Evolutionary conservation across 2,113 vertebrate genomes (phyloP), one percentile per base, ranked within the genome.

Genomic region (Lagopus muta): DNA sequence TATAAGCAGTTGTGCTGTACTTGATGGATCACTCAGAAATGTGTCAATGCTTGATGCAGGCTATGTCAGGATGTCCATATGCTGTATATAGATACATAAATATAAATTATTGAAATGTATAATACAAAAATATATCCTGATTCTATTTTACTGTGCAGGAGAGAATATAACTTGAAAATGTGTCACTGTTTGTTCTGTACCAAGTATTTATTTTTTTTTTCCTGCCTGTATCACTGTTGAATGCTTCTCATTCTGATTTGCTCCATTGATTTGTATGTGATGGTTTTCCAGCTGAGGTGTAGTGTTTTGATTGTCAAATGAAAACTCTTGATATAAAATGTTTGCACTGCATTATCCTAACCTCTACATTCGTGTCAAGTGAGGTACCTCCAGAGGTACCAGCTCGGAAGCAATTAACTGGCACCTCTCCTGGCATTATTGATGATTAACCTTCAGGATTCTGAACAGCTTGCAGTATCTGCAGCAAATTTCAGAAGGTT

Each of bases 321-420:
- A 93, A 58, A 94, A 62, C 34, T 76, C 40, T 3, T 50, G 28
- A 10, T 88, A 38, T 7, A 54, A 70, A 86, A 15, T 86, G 40
- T 93, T 90, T 89, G 50, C 66, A 30, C 82, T 91, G 85, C 30
- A 50, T 69, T 87, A 77, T 60, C 50, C 88, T 82, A 52, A 60
- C 25, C 11, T 86, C 15, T 48, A 42, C 42, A 13, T 58, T 73
- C 40, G 14, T 0, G 0, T 88, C 64, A 62, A 58, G 60, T 54
- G 27, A 50, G 21, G n/a, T 82, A 58, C 14, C 54, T 88, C 40
- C 65, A 88, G 69, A 90, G 24, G 12, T n/a, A 86, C 22, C 50
- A 88, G 60, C 40, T 58, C 54, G 76, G 85, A 74, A 90, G 47
- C 40, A 67, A 50, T 82, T 79, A 28, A 21, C 40, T 45, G 58